A percentile compares a stretch with the other conserved stretches of the same genome.
Evolutionary conservation across 2,113 vertebrate genomes (phyloP).

Genomic region (Cyprinodon tularosa): DNA sequence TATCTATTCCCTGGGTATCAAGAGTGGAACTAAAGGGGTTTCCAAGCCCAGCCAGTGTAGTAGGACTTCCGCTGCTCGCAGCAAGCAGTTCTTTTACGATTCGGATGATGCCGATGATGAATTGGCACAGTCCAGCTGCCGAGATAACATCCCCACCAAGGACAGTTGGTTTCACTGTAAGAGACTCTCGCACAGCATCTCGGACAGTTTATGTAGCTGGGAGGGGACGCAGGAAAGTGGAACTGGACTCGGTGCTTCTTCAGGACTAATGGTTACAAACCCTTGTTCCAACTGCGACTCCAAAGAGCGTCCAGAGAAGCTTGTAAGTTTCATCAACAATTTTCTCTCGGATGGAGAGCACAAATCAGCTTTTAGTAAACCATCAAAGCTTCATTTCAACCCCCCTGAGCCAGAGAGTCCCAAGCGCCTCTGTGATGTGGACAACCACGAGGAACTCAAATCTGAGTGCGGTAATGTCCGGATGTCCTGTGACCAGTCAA

Average conservation of each 20-base stretch:
- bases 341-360: slow-evolving; percentile 79
- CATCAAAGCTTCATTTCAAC: slow-evolving; percentile 64
- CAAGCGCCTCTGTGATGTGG: slow-evolving; percentile 83
- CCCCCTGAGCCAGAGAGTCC: slow-evolving; percentile 49
- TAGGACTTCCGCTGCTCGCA: slow-evolving; percentile 50
- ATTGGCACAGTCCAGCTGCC: slow-evolving; percentile 68
- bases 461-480: slow-evolving; percentile 80
- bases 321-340: slow-evolving; percentile 80
- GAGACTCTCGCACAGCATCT: slow-evolving; percentile 86
- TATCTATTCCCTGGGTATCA: slow-evolving; percentile 92
- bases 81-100: slow-evolving; percentile 81
- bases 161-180: slow-evolving; percentile 76
- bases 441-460: slow-evolving; percentile 82
- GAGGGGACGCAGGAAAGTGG: slow-evolving; percentile 68
- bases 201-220: slow-evolving; percentile 89
- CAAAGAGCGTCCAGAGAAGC: slow-evolving; percentile 85
- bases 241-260: slow-evolving; percentile 56
- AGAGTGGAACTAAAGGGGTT: slow-evolving; percentile 75
- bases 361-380: slow-evolving; percentile 64
- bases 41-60: slow-evolving; percentile 69
- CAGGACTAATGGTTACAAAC: slow-evolving; percentile 35
- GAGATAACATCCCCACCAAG: slow-evolving; percentile 77
- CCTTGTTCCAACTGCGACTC: slow-evolving; percentile 70
- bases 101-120: slow-evolving; percentile 87
- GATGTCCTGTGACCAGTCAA: slow-evolving; percentile 70